Evolutionary conservation across 2,113 vertebrate species (phyloP), one percentile per base, ranked within the genome.

Genomic region (Nothobranchius furzeri): DNA sequence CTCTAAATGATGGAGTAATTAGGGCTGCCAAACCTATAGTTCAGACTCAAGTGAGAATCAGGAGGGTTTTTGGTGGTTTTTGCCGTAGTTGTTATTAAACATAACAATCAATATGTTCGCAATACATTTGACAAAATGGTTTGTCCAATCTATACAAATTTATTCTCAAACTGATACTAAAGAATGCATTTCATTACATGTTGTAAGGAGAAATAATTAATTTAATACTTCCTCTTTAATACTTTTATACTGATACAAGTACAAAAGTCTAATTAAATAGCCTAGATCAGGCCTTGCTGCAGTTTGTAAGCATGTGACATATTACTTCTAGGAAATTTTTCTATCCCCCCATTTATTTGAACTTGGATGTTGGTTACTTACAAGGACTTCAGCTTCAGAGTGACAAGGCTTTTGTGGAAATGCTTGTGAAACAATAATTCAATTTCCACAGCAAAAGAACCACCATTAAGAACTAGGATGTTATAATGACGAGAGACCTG

Each of bases 401-500:
- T 66, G 30, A 66, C 12, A 20, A 60, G 45, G 8, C 25, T n/a
- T 48, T 12, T 46, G n/a, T 55, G n/a, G n/a, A 37, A 24, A n/a
- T 17, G 40, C 12, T 62, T 30, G n/a, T 49, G 45, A 43, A 40
- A 15, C 12, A 36, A 9, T 48, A 40, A 14, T 15, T 66, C 15
- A 7, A 55, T 59, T 4, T 70, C 51, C 17, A 70, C 8, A 0
- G 2, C 52, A 7, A 70, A 46, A 56, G 30, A 7, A 10, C 35
- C 17, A 40, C 17, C 30, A 12, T 42, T n/a, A 3, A 17, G 12
- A 61, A 7, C 53, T 1, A 35, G 42, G n/a, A 53, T n/a, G 43
- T 55, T 62, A 48, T 55, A 70, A 30, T 40, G 43, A 56, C 55
- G 0, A 55, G 51, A 55, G 53, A 70, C 20, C 68, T 70, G 48